phyloP scores from a whole-genome alignment of 2,113 vertebrate genomes.

The Camelus dromedarius region DNA sequence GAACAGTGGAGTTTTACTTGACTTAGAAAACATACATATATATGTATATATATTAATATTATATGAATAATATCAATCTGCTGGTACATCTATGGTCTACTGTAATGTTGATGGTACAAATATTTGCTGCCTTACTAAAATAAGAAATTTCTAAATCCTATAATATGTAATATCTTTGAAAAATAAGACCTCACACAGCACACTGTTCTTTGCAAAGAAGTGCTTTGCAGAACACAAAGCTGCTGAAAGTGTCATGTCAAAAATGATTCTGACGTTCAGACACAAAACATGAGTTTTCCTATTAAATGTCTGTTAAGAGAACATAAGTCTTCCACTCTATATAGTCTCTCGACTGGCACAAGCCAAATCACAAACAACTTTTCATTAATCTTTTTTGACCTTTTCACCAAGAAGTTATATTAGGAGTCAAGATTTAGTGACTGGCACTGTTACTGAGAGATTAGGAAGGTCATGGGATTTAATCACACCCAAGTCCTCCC shows the following conservation, averaged over 20 bases:
- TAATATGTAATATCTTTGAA: conserved; percentile 78
- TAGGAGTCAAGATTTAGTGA: conserved; percentile 61
- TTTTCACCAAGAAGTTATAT: conserved; percentile 56
- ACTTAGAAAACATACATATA: not conserved
- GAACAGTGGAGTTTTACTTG: not conserved
- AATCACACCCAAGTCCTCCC: not conserved
- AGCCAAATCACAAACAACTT: conserved; percentile 56
- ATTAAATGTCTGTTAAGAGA: conserved; percentile 64
- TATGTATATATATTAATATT: not conserved
- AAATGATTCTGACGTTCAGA: conserved; percentile 69
- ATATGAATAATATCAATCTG: not conserved
- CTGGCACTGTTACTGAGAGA: not conserved
- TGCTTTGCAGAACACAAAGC: conserved; percentile 56
- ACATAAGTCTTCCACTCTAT: conserved; percentile 55
- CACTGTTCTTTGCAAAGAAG: conserved; percentile 79
- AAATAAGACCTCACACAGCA: conserved; percentile 78
- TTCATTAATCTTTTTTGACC: conserved; percentile 68
- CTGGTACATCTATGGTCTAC: not conserved
- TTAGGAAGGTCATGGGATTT: not conserved
- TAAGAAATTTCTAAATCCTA: not conserved
- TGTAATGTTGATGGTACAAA: not conserved
- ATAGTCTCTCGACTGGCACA: conserved; percentile 46
- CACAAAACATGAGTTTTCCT: conserved; percentile 62
- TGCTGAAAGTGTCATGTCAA: conserved; percentile 75
- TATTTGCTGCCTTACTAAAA: not conserved